Evolutionary conservation across 2,888 invertebrate species (phyloP).

Genomic region (Celastrina argiolus): DNA sequence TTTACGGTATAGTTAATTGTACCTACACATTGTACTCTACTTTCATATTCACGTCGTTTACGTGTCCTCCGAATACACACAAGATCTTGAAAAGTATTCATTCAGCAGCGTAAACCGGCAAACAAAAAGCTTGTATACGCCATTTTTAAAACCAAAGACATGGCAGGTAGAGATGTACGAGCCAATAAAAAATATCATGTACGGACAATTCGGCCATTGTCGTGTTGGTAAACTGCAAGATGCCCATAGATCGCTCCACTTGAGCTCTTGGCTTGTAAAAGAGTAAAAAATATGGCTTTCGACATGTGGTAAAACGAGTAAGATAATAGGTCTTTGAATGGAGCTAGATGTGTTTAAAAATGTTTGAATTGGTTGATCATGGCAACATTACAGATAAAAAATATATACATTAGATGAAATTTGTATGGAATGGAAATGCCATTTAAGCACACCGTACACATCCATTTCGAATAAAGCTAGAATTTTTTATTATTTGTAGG

Average conservation of each 20-base stretch:
- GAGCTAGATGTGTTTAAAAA: constrained; percentile 42
- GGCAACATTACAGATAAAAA: constrained; percentile 43
- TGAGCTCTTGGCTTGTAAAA: constrained; percentile 72
- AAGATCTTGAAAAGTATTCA: constrained; percentile 59
- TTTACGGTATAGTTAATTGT: constrained; percentile 71
- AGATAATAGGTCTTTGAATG: constrained; percentile 54
- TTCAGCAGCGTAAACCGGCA: constrained; percentile 78
- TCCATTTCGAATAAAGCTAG: no score
- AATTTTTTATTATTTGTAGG: no score
- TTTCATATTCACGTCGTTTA: constrained; percentile 75
- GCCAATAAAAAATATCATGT: constrained; percentile 77
- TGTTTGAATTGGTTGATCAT: constrained; percentile 33
- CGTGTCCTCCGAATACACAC: constrained; percentile 59
- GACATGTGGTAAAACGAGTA: constrained; percentile 73
- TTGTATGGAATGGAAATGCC: neutral
- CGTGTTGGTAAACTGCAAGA: constrained; percentile 78
- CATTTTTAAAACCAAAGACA: constrained; percentile 80
- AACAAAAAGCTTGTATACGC: constrained; percentile 81
- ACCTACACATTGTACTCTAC: constrained; percentile 75
- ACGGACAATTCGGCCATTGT: constrained; percentile 77
- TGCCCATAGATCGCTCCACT: constrained; percentile 76
- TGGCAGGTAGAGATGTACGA: constrained; percentile 73
- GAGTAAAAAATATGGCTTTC: constrained; percentile 73
- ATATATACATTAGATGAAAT: neutral
- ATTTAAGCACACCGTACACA: neutral